These are phyloP conservation scores for Radopholus similis DNA, from an alignment of 1,140 invertebrate genomes.

Conservation along the genomic window DNA sequence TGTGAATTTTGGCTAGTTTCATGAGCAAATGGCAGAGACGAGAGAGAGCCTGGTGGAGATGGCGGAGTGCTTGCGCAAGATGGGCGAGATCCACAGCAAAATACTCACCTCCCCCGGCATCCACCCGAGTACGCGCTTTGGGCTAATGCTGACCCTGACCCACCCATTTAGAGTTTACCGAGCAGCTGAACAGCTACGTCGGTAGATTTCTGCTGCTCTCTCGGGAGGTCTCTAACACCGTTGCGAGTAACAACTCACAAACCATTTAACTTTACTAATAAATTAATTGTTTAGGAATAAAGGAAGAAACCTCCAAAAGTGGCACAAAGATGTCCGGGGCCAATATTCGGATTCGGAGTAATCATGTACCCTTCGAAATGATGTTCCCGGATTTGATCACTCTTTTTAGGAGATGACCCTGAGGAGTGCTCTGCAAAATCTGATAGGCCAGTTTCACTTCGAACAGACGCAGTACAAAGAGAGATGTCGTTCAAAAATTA, in stretches of 20 bases:
- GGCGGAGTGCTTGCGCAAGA: constrained; percentile 8
- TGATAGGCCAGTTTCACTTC: constrained; percentile 32
- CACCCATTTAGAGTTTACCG: constrained; percentile 26
- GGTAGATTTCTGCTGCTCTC: constrained; percentile 19
- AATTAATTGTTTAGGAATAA: constrained; percentile 30
- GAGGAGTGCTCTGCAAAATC: constrained; percentile 28
- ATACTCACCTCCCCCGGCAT: constrained; percentile 30
- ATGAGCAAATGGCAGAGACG: constrained; percentile 16
- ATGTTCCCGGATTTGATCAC: neutral
- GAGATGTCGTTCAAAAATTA: constrained; percentile 34
- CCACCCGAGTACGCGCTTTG: constrained; percentile 28
- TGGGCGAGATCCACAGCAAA: constrained; percentile 27
- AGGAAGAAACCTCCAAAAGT: constrained; percentile 17
- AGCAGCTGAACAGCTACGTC: constrained; percentile 29
- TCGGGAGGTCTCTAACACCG: constrained; percentile 12
- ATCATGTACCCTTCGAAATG: constrained; percentile 37
- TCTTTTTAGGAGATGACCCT: constrained; percentile 28
- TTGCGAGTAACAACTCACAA: constrained; percentile 14
- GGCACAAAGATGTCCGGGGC: constrained; percentile 19
- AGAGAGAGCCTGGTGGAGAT: constrained; percentile 26
- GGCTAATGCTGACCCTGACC: neutral
- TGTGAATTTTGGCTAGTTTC: constrained; percentile 24
- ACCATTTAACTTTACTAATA: neutral
- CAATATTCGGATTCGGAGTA: constrained; percentile 33
- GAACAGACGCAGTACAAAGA: constrained; percentile 43